Base-by-base conservation (phyloP, 1,140 invertebrate genomes). In the Amphibalanus amphitrite region DNA sequence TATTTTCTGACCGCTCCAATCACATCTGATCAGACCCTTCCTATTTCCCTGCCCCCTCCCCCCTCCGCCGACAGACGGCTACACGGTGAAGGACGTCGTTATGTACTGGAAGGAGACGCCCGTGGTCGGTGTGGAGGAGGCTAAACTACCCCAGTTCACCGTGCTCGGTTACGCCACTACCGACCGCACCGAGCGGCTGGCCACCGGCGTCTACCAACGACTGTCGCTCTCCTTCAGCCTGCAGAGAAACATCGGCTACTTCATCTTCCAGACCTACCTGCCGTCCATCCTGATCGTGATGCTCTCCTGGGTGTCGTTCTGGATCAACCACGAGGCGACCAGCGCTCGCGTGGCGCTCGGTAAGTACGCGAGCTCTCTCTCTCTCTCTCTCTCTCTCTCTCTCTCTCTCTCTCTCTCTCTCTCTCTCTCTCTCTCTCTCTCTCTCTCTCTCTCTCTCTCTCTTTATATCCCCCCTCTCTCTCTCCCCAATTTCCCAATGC, bases 41-140 rank as follows among this genome's bases (percentile, higher is more conserved):
- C n/a, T n/a, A n/a, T n/a, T n/a, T n/a, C n/a, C n/a, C n/a, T n/a
- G n/a, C n/a, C n/a, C n/a, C n/a, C n/a, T n/a, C n/a, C n/a, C n/a
- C 38, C 38, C 38, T 6, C 6, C 38, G 17, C 38, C 38, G 38
- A 17, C 80, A 98, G 95, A 98, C 85, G 96, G 95, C 8, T 98
- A 98, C 82, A 97, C 95, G 0, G 93, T 96, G 69, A 84, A 88
- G 65, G 96, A 98, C 79, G 93, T 98, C 25, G 89, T 95, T n/a
- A 97, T 98, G 92, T 94, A 95, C 79, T 98, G 95, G 95, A 82
- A 80, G 76, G 85, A 88, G 64, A 90, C 89, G 0, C 89, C 92
- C 0, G 93, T 98, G 0, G 85, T 90, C 70, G 95, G 94, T 0
- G 92, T 98, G 1, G 91, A 96, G 78, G 89, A 95, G 75, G 91